A percentile compares a stretch with the other conserved stretches of the same genome.
phyloP scores from a whole-genome alignment of 2,113 vertebrate species.

The Coptodon bakossiorum region DNA sequence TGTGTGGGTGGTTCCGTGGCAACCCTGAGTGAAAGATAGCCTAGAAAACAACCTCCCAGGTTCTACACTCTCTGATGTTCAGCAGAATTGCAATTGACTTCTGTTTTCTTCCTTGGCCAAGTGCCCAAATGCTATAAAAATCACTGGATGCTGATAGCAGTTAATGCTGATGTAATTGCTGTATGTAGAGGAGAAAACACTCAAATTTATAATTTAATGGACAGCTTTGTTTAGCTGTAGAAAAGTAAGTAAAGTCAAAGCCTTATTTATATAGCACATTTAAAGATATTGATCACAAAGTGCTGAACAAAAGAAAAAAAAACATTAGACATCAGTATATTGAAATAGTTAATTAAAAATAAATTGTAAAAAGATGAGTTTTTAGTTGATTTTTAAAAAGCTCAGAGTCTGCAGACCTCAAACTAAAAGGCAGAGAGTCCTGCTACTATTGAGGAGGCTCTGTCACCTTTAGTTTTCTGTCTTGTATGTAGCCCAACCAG shows the following conservation, averaged over 20 bases:
- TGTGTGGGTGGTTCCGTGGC: background rate
- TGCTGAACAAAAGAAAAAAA: too few relatives aligned
- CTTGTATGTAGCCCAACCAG: background rate
- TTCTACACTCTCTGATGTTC: background rate
- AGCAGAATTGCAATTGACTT: background rate
- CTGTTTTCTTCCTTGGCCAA: background rate
- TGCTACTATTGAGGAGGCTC: background rate
- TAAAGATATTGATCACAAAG: background rate
- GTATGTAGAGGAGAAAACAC: background rate
- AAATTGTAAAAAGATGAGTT: background rate
- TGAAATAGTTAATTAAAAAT: background rate
- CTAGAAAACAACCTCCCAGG: background rate
- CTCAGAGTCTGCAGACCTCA: fast-evolving
- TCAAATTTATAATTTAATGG: background rate
- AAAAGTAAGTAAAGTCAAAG: background rate
- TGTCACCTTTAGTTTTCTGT: background rate
- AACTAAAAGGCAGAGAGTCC: background rate
- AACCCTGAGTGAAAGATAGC: background rate
- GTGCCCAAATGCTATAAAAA: background rate
- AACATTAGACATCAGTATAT: too few relatives aligned
- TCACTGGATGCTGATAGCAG: background rate
- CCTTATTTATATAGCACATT: background rate
- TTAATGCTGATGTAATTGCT: background rate
- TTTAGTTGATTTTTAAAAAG: background rate
- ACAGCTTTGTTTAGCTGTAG: background rate